phyloP scores from a whole-genome alignment of 2,797 vertebrate species.

The Artibeus jamaicensis region DNA sequence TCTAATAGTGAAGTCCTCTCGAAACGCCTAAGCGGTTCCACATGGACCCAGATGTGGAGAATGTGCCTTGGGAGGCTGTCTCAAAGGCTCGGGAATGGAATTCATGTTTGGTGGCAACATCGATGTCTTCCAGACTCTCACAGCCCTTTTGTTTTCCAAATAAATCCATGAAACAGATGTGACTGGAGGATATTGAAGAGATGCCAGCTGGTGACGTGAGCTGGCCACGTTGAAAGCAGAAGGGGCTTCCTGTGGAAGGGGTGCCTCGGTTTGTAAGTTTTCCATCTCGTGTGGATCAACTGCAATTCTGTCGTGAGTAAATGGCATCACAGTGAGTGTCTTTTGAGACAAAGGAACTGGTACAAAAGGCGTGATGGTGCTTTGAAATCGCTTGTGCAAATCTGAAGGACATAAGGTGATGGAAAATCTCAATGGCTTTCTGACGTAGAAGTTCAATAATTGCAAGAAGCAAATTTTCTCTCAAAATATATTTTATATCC shows the following conservation, averaged over 20 bases:
- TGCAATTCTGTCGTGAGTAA: not conserved
- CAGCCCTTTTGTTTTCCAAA: constrained; percentile 34
- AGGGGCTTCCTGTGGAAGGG: not conserved
- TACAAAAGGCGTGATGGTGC: not conserved
- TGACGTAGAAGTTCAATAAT: not conserved
- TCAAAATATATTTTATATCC: not conserved
- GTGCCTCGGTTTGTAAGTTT: not conserved
- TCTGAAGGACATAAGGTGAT: not conserved
- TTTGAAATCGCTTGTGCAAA: constrained; percentile 10
- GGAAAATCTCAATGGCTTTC: not conserved
- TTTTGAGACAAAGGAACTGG: not conserved
- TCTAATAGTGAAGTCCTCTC: not conserved
- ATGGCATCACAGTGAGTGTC: not conserved
- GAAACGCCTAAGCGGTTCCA: not conserved
- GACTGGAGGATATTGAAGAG: not conserved
- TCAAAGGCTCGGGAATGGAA: not conserved
- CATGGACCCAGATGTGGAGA: not conserved
- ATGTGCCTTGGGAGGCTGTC: not conserved
- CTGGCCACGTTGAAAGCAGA: not conserved
- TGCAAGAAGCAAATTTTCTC: not conserved
- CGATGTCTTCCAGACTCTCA: not conserved
- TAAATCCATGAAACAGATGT: constrained; percentile 46
- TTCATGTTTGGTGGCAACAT: constrained; percentile 3
- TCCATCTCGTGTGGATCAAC: not conserved
- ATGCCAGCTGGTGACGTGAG: not conserved